Base-by-base conservation (phyloP, 1,140 invertebrate genomes). In the Fragariocoptes setiger region DNA sequence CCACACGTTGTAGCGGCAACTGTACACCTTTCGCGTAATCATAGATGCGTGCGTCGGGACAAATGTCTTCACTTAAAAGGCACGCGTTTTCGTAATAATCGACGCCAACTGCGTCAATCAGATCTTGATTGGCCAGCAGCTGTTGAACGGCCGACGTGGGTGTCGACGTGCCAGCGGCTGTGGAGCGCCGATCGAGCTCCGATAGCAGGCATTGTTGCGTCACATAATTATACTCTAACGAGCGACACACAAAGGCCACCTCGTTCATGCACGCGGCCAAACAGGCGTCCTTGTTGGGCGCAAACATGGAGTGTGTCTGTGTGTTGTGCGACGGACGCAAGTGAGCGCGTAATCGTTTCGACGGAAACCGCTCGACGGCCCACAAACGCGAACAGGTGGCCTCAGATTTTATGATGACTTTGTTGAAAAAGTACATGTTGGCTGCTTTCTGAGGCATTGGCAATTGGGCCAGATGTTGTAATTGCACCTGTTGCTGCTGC, bases 1-100 rank as follows among this genome's bases (percentile, higher is more conserved):
- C 71, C 0, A 88, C 72, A 56, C 79, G 77, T 51, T 82, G 74
- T 43, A 78, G 74, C 5, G 77, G 71, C 2, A 86, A 74, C 12
- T 79, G 79, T 44, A 86, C 69, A n/a, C n/a, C n/a, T 45, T 75
- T 65, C 1, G 79, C 76, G 35, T 70, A 65, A 45, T 70, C 66
- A 58, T 74, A 85, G 15, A 68, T 59, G 40, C 75, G 64, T 42
- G 70, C 70, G 2, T 68, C 69, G 53, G 76, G 75, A 57, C 77
- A 85, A 13, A 76, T 74, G 49, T 78, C 72, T 41, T 69, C 69
- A 18, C 59, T 66, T 69, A 51, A 37, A 54, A 86, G 59, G 52
- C 80, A 88, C n/a, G 85, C 62, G 60, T 86, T 88, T 61, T 88
- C 82, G 55, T 86, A 88, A 53, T 86, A 88, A 55, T 88, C 82